Base-by-base conservation (phyloP, 2,797 vertebrate genomes). In the Propithecus deckenii region DNA sequence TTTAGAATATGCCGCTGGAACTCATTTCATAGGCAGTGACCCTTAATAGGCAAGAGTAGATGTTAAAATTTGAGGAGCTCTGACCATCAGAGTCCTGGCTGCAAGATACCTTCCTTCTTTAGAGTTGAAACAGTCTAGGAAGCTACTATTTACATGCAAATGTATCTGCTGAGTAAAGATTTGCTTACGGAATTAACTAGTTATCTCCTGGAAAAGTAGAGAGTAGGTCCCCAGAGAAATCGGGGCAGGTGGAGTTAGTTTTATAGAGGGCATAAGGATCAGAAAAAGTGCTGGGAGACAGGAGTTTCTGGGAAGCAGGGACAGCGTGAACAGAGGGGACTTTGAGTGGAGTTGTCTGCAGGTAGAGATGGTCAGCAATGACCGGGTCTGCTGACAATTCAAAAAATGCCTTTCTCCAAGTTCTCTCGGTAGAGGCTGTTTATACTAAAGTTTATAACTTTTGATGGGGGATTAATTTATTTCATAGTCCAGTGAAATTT, bases 1-100 rank as follows among this genome's bases (percentile, higher is more conserved):
- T 87, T 41, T 80, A 59, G 74, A 69, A 72, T 22, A 71, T 52
- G 10, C 5, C 84, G n/a, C 63, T 67, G 35, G 69, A 81, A 46
- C 43, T 80, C 28, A 80, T 95, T 89, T 84, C 59, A 78, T 65
- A 93, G 80, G 6, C 76, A 20, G 25, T 89, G 90, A 93, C 55
- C 23, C 65, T 78, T 81, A 30, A 80, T 12, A 84, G n/a, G 72
- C 28, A 86, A 84, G 80, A 94, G 52, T 74, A 81, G 74, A 72
- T n/a, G 20, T 69, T 89, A 63, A 71, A 69, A 78, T 78, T 28
- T 74, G 35, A 78, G 91, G 91, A 89, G 35, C 35, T 43, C 11
- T 38, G 15, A 48, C 12, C 48, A 67, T 61, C 30, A 67, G 12
- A 23, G 88, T 63, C 14, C 52, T 28, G 65, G 32, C 35, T 61